Base-by-base conservation (phyloP, 2,797 vertebrate species). In the Catostomus latipinnis region DNA sequence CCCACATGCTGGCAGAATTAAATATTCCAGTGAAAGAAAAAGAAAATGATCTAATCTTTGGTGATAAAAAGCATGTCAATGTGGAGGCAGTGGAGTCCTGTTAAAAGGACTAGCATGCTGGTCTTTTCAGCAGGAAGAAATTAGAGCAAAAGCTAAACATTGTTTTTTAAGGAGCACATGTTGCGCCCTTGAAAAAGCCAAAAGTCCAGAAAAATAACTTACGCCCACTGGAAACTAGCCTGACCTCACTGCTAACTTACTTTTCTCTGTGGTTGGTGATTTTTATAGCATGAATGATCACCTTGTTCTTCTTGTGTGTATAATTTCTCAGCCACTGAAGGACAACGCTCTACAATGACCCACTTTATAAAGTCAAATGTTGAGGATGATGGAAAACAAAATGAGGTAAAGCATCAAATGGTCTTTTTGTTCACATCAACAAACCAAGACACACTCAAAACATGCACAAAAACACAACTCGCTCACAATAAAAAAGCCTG, bases 21-120 rank as follows among this genome's bases (percentile, higher is more conserved):
- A 68, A 78, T 73, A 49, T 73, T 43, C 22, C 61, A 69, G 56
- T 6, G n/a, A 76, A 74, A 63, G n/a, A 49, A 2, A 52, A 63
- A 74, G 53, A 16, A 48, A 34, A 67, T 54, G n/a, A 61, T 34
- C 9, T 11, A 18, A n/a, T 71, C 45, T 13, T 22, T 34, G 34
- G 34, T 10, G 14, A 60, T 60, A n/a, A 63, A 18, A 1, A 45
- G 61, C 34, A 34, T 34, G 34, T 76, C 62, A 34, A 34, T 34
- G 34, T 34, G 34, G 34, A 34, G 34, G 34, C 34, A 34, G 34
- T 34, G 4, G 34, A 34, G 34, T 4, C 34, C 4, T 34, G 34
- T 34, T 34, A 34, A 34, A 34, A 34, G 34, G 34, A 34, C 34
- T 34, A 34, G 34, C 34, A 34, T 34, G 34, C 34, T 34, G 34